A percentile compares a stretch with the other conserved stretches of the same genome.
Conservation (phyloP, 2,113 vertebrate genomes). For the Chlorodrepanis virens region DNA sequence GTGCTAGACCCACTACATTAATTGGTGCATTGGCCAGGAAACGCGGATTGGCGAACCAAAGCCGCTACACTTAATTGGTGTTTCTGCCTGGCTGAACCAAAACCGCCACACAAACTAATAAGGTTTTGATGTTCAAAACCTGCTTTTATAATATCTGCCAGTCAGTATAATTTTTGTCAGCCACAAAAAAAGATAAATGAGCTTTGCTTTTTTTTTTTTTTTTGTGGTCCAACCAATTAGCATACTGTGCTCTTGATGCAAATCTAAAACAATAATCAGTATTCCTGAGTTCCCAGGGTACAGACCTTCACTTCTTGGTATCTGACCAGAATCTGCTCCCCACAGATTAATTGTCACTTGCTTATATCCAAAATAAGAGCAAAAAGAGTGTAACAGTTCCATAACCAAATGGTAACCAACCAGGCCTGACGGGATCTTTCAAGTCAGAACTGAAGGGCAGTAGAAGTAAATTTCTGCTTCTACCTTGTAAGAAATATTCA, state of each 20-base stretch:
- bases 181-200: neutral
- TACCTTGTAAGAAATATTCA: neutral
- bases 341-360: neutral
- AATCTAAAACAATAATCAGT: neutral
- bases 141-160: neutral
- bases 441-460: neutral
- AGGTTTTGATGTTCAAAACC: neutral
- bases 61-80: neutral
- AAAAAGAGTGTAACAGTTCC: neutral
- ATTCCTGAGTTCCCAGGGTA: accelerated
- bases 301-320: neutral
- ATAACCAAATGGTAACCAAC: neutral
- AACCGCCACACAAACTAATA: neutral
- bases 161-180: neutral
- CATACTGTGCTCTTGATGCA: neutral
- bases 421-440: neutral
- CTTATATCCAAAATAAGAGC: neutral
- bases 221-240: neutral
- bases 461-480: neutral
- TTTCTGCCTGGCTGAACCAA: neutral
- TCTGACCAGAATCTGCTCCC: neutral
- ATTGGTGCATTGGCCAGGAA: neutral
- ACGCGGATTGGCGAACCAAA: neutral
- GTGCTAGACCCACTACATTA: neutral
- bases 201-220: neutral